phyloP scores from a whole-genome alignment of 2,113 vertebrate genomes.

The Neodon shergylaensis region DNA sequence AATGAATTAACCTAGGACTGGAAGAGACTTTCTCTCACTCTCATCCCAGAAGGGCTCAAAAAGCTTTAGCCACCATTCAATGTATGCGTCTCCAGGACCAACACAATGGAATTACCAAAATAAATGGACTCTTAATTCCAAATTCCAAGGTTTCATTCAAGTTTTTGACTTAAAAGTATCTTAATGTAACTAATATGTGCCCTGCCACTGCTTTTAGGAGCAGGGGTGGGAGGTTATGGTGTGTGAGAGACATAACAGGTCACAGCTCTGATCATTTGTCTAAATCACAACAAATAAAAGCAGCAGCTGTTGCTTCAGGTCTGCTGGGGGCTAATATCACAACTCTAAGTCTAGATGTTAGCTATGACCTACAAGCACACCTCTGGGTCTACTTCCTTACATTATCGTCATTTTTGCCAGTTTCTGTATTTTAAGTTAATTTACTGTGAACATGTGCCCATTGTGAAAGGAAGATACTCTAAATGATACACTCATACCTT shows the following conservation, averaged over 20 bases:
- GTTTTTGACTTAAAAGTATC: neutral
- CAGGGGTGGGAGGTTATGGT: neutral
- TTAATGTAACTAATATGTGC: neutral
- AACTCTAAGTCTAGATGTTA: neutral
- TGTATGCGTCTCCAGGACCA: conserved; percentile 9
- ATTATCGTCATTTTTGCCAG: neutral
- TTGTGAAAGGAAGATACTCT: neutral
- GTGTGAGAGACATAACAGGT: neutral
- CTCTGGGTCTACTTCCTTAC: neutral
- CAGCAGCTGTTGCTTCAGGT: neutral
- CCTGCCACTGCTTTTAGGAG: neutral
- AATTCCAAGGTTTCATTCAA: neutral
- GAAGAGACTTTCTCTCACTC: conserved; percentile 16
- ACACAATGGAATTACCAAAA: conserved; percentile 29
- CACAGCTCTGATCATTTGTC: neutral
- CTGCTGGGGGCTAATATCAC: neutral
- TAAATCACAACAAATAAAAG: conserved; percentile 27
- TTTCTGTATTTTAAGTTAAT: conserved; percentile 13
- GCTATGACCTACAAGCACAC: neutral
- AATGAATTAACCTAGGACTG: conserved; percentile 20
- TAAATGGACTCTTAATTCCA: neutral
- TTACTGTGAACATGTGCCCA: neutral
- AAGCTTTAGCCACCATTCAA: conserved; percentile 7
- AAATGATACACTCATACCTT: neutral
- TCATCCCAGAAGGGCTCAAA: neutral